A percentile compares a stretch with the other conserved stretches of the same genome.
phyloP scores from a whole-genome alignment of 2,797 vertebrate species.

The Toxotes lorentzi region DNA sequence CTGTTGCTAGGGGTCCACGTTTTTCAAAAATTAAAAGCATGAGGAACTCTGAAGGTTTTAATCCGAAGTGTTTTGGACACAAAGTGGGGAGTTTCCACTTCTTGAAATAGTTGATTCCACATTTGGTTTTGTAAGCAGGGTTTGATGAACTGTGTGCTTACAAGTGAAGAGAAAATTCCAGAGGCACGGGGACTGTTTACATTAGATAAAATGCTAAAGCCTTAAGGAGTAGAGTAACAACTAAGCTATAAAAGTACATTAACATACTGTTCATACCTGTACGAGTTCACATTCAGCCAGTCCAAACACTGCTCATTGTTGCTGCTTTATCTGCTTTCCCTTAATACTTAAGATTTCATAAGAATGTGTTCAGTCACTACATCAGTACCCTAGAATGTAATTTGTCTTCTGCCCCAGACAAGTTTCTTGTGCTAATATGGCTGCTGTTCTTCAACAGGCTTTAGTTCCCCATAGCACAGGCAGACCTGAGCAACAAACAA shows the following conservation, averaged over 20 bases:
- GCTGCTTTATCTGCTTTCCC: constrained; percentile 1
- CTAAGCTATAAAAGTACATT: constrained; percentile 4
- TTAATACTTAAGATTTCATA: neutral
- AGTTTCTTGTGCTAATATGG: neutral
- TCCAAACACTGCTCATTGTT: constrained; percentile 18
- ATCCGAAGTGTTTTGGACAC: neutral
- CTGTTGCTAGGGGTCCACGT: neutral
- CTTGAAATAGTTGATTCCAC: constrained; percentile 17
- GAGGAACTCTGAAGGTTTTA: too few relatives aligned
- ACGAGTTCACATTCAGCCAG: constrained; percentile 20
- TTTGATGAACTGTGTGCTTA: constrained; percentile 15
- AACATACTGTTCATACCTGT: constrained; percentile 27
- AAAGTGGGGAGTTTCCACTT: constrained; percentile 6
- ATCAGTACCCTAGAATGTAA: neutral
- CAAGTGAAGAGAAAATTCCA: constrained; percentile 11
- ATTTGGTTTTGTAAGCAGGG: constrained; percentile 20
- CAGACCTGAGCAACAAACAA: neutral
- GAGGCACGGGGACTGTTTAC: neutral
- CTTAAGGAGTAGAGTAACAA: neutral
- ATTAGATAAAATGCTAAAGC: constrained; percentile 7
- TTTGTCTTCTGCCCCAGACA: neutral
- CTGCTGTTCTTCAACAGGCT: neutral
- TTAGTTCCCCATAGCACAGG: neutral
- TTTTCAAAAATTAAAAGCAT: neutral
- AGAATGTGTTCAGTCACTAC: neutral